These are phyloP conservation scores for Entelurus aequoreus DNA, from an alignment of 2,113 vertebrate species.

Conservation along the genomic window DNA sequence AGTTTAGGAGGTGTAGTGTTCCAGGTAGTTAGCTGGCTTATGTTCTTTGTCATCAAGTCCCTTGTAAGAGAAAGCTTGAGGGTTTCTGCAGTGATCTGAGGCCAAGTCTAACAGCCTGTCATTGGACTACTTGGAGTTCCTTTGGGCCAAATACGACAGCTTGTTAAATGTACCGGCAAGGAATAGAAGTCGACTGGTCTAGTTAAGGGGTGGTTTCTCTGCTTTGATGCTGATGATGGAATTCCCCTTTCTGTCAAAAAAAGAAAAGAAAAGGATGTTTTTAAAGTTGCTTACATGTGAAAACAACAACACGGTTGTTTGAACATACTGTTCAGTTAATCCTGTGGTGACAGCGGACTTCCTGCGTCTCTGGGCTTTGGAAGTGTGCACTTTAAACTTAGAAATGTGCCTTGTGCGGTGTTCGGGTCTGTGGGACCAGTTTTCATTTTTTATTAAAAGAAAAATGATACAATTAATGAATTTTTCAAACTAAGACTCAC, in stretches of 20 bases:
- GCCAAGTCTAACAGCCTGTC: conserved; percentile 1
- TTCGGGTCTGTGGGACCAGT: too few relatives aligned
- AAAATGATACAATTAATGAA: too few relatives aligned
- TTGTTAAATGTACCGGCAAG: not conserved
- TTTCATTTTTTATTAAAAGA: too few relatives aligned
- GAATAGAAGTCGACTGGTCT: not conserved
- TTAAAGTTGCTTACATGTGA: not conserved
- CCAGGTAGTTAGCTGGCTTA: not conserved
- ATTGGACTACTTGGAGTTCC: not conserved
- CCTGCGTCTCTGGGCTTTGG: too few relatives aligned
- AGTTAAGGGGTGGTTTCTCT: not conserved
- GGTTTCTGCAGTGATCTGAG: not conserved
- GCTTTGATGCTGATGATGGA: not conserved
- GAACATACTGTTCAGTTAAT: not conserved
- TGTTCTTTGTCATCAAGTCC: not conserved
- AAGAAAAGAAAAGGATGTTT: not conserved
- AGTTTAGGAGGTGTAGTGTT: too few relatives aligned
- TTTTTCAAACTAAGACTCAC: too few relatives aligned
- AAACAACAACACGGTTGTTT: not conserved
- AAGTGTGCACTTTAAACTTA: too few relatives aligned
- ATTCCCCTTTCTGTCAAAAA: not conserved
- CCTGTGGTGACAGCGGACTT: not conserved
- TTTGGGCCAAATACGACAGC: not conserved
- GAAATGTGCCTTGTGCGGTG: too few relatives aligned
- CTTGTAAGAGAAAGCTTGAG: not conserved